phyloP scores from a whole-genome alignment of 2,888 invertebrate genomes.

The Cephus rjabovi region DNA sequence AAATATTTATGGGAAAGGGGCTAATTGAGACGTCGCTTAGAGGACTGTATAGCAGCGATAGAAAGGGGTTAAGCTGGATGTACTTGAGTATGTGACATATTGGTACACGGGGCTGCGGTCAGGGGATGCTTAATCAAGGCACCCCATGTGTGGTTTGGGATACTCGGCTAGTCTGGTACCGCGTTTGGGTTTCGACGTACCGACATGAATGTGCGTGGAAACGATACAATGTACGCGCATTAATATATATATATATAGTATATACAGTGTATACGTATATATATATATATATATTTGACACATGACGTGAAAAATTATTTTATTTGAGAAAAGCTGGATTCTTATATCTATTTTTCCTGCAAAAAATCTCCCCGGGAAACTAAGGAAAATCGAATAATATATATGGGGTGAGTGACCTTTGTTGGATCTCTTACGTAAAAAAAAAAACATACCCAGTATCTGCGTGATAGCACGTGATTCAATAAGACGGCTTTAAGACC shows the following conservation, averaged over 20 bases:
- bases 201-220: background rate
- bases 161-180: background rate
- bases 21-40: background rate
- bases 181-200: background rate
- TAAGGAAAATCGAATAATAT: background rate
- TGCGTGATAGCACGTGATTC: background rate
- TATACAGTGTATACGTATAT: too few species aligned
- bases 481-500: background rate
- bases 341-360: background rate
- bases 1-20: background rate
- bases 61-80: background rate
- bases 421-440: background rate
- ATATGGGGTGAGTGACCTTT: background rate
- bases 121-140: conserved; percentile 45
- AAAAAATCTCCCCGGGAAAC: background rate
- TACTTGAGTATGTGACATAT: conserved; percentile 39
- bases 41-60: background rate
- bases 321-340: background rate
- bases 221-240: background rate
- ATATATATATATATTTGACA: background rate
- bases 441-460: background rate
- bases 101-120: conserved; percentile 41
- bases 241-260: background rate
- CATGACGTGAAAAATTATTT: background rate
- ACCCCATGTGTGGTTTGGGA: conserved; percentile 17